Percentiles rank a stretch among this genome's conserved stretches.
These are phyloP conservation scores for Aotus griseimembra DNA, from an alignment of 2,797 vertebrate species.

Conservation along the genomic window DNA sequence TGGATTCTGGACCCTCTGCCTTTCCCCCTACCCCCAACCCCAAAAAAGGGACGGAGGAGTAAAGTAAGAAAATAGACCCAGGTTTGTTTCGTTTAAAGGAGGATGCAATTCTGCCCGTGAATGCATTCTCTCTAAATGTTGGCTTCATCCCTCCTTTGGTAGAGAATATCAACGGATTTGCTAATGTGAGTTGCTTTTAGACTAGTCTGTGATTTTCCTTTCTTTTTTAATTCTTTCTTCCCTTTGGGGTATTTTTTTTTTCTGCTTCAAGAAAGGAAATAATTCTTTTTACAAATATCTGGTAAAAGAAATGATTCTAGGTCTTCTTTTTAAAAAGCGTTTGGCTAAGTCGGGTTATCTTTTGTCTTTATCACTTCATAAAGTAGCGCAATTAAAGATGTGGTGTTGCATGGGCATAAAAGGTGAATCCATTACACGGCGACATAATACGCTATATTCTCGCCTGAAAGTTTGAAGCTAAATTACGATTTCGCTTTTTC, in stretches of 20 bases:
- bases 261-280: background rate
- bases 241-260: conserved; percentile 10
- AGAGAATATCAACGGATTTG: conserved; percentile 74
- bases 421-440: conserved; percentile 50
- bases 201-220: conserved; percentile 66
- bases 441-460: conserved; percentile 49
- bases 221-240: conserved; percentile 69
- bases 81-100: conserved; percentile 68
- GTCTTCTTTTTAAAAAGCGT: conserved; percentile 27
- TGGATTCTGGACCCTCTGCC: conserved; percentile 19
- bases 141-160: conserved; percentile 64
- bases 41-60: background rate
- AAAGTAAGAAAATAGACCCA: conserved; percentile 74
- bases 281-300: conserved; percentile 60
- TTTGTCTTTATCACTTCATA: conserved; percentile 83
- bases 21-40: background rate
- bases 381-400: conserved; percentile 81
- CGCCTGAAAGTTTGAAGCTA: conserved; percentile 82
- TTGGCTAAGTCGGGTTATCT: conserved; percentile 74
- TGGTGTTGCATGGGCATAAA: conserved; percentile 62
- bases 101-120: conserved; percentile 75
- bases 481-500: conserved; percentile 81
- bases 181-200: conserved; percentile 73
- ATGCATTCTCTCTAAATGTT: conserved; percentile 70
- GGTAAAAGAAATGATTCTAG: conserved; percentile 45